A percentile compares a stretch with the other conserved stretches of the same genome.
Conservation (phyloP, 1,140 invertebrate species). For the Pseudachorutes palmiensis region DNA sequence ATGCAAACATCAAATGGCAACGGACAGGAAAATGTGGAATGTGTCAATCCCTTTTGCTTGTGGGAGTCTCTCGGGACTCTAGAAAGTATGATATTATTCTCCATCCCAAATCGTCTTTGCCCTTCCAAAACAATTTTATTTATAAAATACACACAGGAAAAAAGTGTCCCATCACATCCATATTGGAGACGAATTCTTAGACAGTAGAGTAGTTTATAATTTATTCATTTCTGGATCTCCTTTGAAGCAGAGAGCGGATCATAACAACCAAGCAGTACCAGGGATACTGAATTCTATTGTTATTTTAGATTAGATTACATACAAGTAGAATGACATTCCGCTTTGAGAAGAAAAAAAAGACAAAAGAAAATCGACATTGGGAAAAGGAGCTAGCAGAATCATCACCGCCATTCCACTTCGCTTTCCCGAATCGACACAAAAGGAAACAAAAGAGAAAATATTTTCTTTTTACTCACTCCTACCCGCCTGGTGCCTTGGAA, state of each 20-base stretch:
- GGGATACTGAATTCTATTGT: neutral
- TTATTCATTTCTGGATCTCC: too few species aligned
- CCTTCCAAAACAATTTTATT: too few species aligned
- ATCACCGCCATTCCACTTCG: neutral
- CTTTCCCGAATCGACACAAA: conserved; percentile 1
- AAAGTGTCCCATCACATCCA: too few species aligned
- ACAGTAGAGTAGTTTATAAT: too few species aligned
- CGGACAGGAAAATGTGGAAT: too few species aligned
- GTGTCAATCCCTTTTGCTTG: too few species aligned
- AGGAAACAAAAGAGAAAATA: neutral
- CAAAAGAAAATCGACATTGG: conserved; percentile 2
- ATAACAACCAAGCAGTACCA: neutral
- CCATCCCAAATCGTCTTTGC: too few species aligned
- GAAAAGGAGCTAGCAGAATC: neutral
- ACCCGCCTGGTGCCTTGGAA: neutral
- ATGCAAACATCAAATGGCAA: too few species aligned
- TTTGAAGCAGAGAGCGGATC: neutral
- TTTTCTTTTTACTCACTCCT: neutral
- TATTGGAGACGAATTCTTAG: too few species aligned
- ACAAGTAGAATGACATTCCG: neutral
- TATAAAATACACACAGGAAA: too few species aligned
- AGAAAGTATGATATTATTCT: too few species aligned
- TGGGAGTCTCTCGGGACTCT: too few species aligned
- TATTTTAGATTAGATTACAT: neutral
- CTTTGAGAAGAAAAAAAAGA: conserved; percentile 8